Percentiles rank a stretch among this genome's conserved stretches.
phyloP scores from a whole-genome alignment of 2,888 invertebrate species.

The Coelopa pilipes region DNA sequence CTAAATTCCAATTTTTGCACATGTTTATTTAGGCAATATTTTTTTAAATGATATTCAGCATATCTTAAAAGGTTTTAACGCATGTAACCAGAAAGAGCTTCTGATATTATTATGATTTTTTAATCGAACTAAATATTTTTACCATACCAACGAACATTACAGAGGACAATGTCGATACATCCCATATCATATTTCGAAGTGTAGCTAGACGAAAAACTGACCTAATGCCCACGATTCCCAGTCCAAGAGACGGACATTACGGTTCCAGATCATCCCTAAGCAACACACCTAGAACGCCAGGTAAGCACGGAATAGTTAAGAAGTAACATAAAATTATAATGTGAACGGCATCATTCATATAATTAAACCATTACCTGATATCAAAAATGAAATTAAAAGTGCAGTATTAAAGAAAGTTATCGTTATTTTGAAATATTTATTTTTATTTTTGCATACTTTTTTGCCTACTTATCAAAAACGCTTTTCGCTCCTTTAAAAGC shows the following conservation, averaged over 20 bases:
- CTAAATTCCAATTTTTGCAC: not conserved
- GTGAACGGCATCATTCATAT: not conserved
- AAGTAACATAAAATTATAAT: not conserved
- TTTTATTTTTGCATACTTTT: not conserved
- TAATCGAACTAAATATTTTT: constrained; percentile 31
- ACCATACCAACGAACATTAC: constrained; percentile 49
- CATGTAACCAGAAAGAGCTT: constrained; percentile 14
- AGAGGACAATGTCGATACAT: constrained; percentile 66
- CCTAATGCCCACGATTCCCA: constrained; percentile 89
- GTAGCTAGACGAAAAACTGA: constrained; percentile 89
- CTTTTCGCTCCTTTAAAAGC: not conserved
- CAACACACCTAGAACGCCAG: constrained; percentile 68
- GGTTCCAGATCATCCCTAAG: constrained; percentile 69
- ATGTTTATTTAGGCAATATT: not conserved
- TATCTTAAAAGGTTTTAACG: not conserved
- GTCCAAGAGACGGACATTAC: constrained; percentile 72
- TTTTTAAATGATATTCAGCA: not conserved
- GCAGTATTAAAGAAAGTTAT: not conserved
- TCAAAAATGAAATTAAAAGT: not conserved
- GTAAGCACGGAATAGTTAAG: constrained; percentile 56
- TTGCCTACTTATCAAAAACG: not conserved
- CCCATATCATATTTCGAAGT: constrained; percentile 77
- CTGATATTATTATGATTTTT: constrained; percentile 4
- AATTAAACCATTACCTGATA: no score
- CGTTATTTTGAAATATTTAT: not conserved